Evolutionary conservation across 2,888 invertebrate genomes (phyloP).

Genomic region (Scelioninae gen. 2): DNA sequence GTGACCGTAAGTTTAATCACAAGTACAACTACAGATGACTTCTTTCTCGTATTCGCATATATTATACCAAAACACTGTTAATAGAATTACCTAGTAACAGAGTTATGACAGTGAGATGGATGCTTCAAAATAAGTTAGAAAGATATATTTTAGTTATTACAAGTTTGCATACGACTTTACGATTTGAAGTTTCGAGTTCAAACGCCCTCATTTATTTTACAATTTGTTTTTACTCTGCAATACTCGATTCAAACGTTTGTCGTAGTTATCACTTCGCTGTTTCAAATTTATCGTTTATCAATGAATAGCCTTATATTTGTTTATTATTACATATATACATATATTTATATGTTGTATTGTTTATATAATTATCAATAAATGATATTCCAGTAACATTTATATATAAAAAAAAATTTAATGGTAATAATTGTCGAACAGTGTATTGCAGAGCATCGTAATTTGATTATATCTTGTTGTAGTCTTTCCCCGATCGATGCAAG

Average conservation of each 20-base stretch:
- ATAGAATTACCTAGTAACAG: conserved; percentile 59
- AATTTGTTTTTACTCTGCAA: conserved; percentile 55
- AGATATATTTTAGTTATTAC: conserved; percentile 50
- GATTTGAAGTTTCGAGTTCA: conserved; percentile 64
- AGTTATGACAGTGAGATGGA: conserved; percentile 60
- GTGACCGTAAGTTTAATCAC: conserved; percentile 88
- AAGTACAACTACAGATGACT: conserved; percentile 75
- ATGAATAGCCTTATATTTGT: no score
- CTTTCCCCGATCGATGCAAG: conserved; percentile 58
- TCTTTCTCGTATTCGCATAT: conserved; percentile 67
- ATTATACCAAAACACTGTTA: conserved; percentile 60
- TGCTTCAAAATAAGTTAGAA: conserved; percentile 58
- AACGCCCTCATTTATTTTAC: conserved; percentile 43
- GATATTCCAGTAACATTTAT: conserved; percentile 3
- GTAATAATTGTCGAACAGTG: conserved; percentile 51
- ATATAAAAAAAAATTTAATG: conserved; percentile 1
- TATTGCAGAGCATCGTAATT: conserved; percentile 58
- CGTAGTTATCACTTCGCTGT: no score
- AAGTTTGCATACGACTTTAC: conserved; percentile 66
- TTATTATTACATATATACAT: conserved; percentile 33
- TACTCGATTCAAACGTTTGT: no score
- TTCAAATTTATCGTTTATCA: no score
- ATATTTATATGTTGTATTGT: conserved; percentile 28
- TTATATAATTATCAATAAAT: conserved; percentile 25
- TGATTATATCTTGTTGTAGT: conserved; percentile 56